phyloP scores from a whole-genome alignment of 2,888 invertebrate genomes.

The Trachelus tabidus region DNA sequence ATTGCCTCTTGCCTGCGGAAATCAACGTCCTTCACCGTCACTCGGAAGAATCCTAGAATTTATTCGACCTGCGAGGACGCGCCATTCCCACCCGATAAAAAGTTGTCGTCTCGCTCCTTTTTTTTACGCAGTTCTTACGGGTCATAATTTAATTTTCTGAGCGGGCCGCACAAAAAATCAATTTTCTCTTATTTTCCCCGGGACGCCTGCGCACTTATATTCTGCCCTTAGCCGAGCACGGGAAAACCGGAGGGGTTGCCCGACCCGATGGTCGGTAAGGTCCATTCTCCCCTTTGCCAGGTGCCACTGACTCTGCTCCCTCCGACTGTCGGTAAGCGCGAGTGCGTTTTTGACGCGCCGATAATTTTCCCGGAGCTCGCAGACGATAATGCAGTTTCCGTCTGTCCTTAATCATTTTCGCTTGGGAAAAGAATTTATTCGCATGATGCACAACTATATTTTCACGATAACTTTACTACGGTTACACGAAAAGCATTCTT shows the following conservation, averaged over 20 bases:
- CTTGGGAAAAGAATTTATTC: background rate
- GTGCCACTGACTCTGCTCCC: background rate
- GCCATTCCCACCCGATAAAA: background rate
- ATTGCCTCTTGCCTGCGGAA: background rate
- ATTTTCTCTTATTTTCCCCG: conserved; percentile 38
- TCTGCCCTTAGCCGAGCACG: background rate
- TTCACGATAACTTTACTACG: background rate
- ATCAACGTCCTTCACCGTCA: background rate
- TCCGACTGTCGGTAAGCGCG: background rate
- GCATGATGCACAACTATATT: background rate
- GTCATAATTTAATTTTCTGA: conserved; percentile 50
- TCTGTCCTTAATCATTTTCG: background rate
- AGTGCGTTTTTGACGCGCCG: background rate
- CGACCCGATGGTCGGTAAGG: conserved; percentile 25
- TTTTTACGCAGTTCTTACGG: conserved; percentile 2
- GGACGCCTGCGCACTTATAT: conserved; percentile 36
- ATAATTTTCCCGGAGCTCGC: background rate
- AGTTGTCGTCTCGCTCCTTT: conserved; percentile 10
- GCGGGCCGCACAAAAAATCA: conserved; percentile 45
- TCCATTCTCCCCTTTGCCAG: background rate
- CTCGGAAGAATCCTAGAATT: background rate
- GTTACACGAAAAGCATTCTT: background rate
- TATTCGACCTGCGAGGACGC: background rate
- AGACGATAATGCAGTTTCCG: background rate
- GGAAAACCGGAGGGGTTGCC: background rate